Conservation (phyloP, 2,113 vertebrate species). For the Mormyrus iriodes region DNA sequence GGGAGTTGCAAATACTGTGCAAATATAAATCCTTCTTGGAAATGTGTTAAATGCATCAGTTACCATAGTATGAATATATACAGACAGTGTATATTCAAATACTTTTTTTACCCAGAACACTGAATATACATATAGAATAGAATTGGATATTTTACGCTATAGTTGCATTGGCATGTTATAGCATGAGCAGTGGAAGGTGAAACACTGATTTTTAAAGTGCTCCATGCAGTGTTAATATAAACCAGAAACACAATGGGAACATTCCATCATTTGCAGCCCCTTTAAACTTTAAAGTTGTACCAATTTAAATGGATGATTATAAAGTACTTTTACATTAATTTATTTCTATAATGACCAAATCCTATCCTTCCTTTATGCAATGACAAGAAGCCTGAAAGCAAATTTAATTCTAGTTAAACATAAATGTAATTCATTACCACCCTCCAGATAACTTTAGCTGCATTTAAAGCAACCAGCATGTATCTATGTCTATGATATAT, state of each 20-base stretch:
- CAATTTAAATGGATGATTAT: neutral
- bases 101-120: neutral
- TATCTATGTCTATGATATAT: neutral
- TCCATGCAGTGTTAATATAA: slow-evolving; percentile 63
- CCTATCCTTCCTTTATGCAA: slow-evolving; percentile 21
- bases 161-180: slow-evolving; percentile 42
- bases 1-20: neutral
- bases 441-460: neutral
- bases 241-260: neutral
- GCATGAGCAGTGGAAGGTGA: slow-evolving; percentile 40
- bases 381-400: slow-evolving; percentile 9
- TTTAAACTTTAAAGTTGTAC: neutral
- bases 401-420: slow-evolving; percentile 14
- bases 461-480: neutral
- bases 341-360: neutral
- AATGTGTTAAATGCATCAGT: neutral
- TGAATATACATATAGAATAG: neutral
- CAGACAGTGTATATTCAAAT: neutral
- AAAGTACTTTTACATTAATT: slow-evolving; percentile 32
- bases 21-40: neutral
- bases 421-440: neutral
- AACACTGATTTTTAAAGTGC: slow-evolving; percentile 61
- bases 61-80: neutral
- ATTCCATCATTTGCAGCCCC: neutral
- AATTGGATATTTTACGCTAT: neutral